Evolutionary conservation across 2,113 vertebrate genomes (phyloP).

Genomic region (Sclerurus mexicanus): DNA sequence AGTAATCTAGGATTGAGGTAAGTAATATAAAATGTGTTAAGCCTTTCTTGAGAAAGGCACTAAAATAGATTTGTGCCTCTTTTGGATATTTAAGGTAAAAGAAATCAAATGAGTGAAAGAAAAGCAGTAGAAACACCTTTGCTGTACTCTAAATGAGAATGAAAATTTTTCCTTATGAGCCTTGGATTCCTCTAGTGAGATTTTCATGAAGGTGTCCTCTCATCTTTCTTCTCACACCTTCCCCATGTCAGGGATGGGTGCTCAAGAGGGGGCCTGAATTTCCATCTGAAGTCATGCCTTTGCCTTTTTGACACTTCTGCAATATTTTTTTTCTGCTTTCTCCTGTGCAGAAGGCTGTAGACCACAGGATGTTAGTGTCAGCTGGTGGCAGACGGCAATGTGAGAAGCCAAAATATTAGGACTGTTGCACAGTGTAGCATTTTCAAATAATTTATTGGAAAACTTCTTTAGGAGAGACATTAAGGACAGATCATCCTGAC

Average conservation of each 20-base stretch:
- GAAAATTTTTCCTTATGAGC: background rate
- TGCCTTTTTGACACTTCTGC: background rate
- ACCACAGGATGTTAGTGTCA: constrained; percentile 47
- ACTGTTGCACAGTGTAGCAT: background rate
- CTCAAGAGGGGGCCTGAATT: background rate
- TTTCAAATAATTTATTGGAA: constrained; percentile 44
- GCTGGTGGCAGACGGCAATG: background rate
- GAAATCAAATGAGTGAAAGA: background rate
- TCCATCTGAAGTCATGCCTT: background rate
- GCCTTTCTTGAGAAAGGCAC: background rate
- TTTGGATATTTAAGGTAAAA: background rate
- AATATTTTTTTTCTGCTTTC: background rate
- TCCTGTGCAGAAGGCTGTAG: background rate
- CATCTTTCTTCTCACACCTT: background rate
- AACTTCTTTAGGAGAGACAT: background rate
- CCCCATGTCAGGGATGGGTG: background rate
- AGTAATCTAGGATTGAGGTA: background rate
- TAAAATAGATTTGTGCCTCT: background rate
- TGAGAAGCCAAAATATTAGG: background rate
- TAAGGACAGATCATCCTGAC: background rate
- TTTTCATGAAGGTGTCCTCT: background rate
- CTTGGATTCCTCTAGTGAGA: background rate
- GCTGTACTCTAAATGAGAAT: background rate
- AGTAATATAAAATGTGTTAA: background rate
- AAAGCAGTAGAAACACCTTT: background rate